phyloP scores from a whole-genome alignment of 2,113 vertebrate genomes.

The Sander lucioperca region DNA sequence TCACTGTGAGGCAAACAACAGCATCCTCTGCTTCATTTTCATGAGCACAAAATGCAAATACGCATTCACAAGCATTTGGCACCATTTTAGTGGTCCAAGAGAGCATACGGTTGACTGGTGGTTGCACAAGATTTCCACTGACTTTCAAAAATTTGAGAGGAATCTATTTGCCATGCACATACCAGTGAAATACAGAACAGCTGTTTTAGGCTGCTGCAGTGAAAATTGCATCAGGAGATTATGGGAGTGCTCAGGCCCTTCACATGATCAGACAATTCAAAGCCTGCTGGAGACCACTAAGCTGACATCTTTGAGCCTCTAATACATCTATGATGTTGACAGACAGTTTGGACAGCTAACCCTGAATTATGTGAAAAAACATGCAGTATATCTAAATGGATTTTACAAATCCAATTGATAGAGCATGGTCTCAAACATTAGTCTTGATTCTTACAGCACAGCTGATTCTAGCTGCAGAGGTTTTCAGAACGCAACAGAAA shows the following conservation, averaged over 20 bases:
- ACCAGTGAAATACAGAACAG: conserved; percentile 27
- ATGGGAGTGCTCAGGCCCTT: conserved; percentile 64
- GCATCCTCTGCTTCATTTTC: conserved; percentile 36
- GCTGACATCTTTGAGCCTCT: conserved; percentile 76
- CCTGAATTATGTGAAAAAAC: conserved; percentile 70
- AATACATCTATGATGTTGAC: conserved; percentile 72
- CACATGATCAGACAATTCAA: conserved; percentile 76
- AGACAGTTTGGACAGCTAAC: conserved; percentile 70
- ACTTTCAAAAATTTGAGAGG: conserved; percentile 30
- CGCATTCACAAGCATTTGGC: conserved; percentile 7
- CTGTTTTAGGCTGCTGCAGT: conserved; percentile 54
- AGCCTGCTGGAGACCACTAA: conserved; percentile 75
- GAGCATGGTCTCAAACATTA: conserved; percentile 66
- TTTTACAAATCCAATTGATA: conserved; percentile 78
- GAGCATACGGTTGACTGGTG: conserved; percentile 9
- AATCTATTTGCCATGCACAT: conserved; percentile 31
- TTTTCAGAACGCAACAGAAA: conserved; percentile 22
- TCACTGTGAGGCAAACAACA: conserved; percentile 47
- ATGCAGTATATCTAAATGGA: conserved; percentile 74
- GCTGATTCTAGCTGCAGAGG: conserved; percentile 33
- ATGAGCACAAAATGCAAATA: conserved; percentile 37
- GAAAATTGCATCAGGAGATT: conserved; percentile 78
- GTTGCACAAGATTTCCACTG: conserved; percentile 25
- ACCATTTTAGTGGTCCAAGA: conserved; percentile 1
- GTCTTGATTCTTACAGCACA: conserved; percentile 52